phyloP scores from a whole-genome alignment of 2,113 vertebrate genomes.

The Melanerpes formicivorus region DNA sequence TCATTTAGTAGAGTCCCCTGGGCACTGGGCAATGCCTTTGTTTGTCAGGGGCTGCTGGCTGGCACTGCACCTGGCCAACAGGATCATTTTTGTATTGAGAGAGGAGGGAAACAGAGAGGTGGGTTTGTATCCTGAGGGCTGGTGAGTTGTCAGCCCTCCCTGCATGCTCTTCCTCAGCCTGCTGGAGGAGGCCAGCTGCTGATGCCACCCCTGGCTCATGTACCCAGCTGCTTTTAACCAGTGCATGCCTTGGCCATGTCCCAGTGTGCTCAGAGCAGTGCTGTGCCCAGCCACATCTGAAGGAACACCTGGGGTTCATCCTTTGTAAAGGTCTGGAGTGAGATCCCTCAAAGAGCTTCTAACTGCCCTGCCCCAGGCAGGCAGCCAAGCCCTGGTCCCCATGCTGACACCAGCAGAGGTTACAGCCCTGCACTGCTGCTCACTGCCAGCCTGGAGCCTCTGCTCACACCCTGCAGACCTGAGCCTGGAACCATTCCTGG shows the following conservation, averaged over 20 bases:
- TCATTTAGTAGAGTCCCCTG: background rate
- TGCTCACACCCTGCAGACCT: background rate
- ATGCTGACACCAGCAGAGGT: background rate
- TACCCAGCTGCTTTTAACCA: background rate
- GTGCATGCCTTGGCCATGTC: rapidly evolving
- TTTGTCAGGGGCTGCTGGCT: conserved; percentile 4
- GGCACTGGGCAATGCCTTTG: conserved; percentile 17
- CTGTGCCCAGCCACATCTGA: background rate
- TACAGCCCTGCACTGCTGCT: background rate
- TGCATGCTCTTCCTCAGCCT: background rate
- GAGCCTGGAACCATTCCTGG: background rate
- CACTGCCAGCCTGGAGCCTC: background rate
- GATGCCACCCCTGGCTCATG: background rate
- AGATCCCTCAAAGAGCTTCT: background rate
- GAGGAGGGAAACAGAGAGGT: background rate
- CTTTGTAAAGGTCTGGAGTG: background rate
- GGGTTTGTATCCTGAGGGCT: conserved; percentile 22
- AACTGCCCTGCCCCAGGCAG: background rate
- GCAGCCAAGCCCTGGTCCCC: background rate
- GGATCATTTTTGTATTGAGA: background rate
- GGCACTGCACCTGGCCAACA: conserved; percentile 33
- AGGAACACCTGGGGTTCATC: background rate
- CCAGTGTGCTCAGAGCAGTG: background rate
- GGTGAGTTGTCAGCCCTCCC: background rate
- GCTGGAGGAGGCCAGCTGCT: background rate